Percentiles rank a stretch among this genome's conserved stretches.
Evolutionary conservation across 2,888 invertebrate genomes (phyloP).

Genomic region (Ctena decussata): DNA sequence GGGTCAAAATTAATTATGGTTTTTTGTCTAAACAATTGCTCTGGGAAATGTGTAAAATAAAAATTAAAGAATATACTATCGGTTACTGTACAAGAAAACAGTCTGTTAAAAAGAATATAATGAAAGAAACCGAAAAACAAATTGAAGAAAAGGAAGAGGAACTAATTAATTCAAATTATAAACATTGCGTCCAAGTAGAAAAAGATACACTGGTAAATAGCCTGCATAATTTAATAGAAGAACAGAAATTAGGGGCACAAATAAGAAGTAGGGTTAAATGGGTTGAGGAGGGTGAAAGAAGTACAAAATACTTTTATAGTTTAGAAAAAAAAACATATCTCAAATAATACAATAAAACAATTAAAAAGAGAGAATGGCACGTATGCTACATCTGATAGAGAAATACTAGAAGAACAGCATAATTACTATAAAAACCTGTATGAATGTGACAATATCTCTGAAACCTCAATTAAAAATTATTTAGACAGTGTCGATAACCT

Average conservation of each 20-base stretch:
- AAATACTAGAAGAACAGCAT: not conserved
- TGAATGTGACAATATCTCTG: not conserved
- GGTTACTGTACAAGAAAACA: not conserved
- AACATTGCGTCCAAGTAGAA: not conserved
- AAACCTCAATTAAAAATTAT: not conserved
- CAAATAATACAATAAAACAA: slow-evolving; percentile 2
- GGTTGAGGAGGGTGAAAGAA: slow-evolving; percentile 6
- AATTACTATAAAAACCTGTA: not conserved
- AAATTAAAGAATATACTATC: not conserved
- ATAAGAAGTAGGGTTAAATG: not conserved
- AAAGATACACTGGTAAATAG: not conserved
- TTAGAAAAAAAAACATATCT: slow-evolving; percentile 7
- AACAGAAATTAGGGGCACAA: not conserved
- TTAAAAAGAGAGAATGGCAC: not conserved
- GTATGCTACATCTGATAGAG: not conserved
- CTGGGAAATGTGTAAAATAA: not conserved
- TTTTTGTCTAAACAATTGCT: not conserved
- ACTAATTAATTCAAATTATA: not conserved
- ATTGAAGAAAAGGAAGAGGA: not conserved
- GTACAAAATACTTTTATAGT: slow-evolving; percentile 87
- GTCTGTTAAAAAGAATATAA: not conserved
- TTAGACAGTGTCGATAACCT: not conserved
- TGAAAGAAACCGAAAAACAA: too few species aligned
- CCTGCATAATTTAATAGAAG: not conserved
- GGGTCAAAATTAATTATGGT: too few species aligned